Conservation (phyloP, 2,888 invertebrate species). For the Suillia variegata region DNA sequence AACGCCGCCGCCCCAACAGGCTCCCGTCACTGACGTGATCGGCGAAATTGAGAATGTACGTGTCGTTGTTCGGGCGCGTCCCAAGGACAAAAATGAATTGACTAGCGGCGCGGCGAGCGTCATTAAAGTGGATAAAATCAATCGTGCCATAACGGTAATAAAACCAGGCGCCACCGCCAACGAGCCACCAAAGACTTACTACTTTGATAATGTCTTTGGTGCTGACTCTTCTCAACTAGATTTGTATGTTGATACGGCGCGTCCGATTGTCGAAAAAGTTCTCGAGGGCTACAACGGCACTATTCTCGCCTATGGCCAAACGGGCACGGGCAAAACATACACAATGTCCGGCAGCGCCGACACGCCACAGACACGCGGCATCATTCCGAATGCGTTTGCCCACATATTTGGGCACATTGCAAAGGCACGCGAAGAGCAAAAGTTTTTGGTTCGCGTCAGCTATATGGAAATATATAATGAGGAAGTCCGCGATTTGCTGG, state of each 20-base stretch:
- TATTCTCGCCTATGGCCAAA: conserved; percentile 88
- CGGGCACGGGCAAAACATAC: conserved; percentile 98
- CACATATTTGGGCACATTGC: conserved; percentile 98
- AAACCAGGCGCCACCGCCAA: conserved; percentile 73
- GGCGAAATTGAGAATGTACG: conserved; percentile 90
- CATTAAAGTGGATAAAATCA: conserved; percentile 76
- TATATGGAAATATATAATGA: conserved; percentile 99
- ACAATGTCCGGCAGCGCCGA: conserved; percentile 95
- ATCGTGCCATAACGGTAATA: conserved; percentile 78
- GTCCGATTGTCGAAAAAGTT: conserved; percentile 96
- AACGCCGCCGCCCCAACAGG: too few species aligned
- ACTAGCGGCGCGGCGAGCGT: conserved; percentile 73
- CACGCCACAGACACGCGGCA: conserved; percentile 88
- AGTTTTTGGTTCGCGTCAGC: conserved; percentile 97
- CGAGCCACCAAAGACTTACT: conserved; percentile 86
- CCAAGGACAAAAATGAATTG: conserved; percentile 85
- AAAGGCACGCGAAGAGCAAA: conserved; percentile 86
- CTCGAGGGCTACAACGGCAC: conserved; percentile 96
- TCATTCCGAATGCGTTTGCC: conserved; percentile 98
- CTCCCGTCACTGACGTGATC: too few species aligned
- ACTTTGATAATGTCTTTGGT: conserved; percentile 94
- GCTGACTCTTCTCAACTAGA: conserved; percentile 81
- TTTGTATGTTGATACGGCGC: conserved; percentile 93
- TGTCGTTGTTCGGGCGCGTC: conserved; percentile 93
- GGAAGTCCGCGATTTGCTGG: conserved; percentile 93